Percentiles rank a stretch among this genome's conserved stretches.
phyloP scores from a whole-genome alignment of 92 coral and sea anemone species.

The Scolanthus callimorphus region DNA sequence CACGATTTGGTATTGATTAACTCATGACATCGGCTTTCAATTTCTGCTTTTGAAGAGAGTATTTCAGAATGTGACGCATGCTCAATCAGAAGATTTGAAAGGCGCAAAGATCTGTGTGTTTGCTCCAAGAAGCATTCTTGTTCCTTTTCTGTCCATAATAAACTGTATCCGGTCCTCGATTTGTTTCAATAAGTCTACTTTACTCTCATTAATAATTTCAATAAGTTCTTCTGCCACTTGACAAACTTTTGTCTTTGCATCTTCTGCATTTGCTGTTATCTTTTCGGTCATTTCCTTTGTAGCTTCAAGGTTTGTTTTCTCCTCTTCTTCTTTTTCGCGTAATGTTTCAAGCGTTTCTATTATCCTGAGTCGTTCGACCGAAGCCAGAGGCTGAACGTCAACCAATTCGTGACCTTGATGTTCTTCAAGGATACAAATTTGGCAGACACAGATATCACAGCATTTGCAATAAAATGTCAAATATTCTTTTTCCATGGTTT shows the following conservation, averaged over 20 bases:
- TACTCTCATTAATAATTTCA: not conserved
- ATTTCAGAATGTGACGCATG: not conserved
- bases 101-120: not conserved
- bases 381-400: not conserved
- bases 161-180: not conserved
- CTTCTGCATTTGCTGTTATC: not conserved
- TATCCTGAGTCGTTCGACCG: not conserved
- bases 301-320: not conserved
- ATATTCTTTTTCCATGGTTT: not conserved
- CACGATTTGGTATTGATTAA: not conserved
- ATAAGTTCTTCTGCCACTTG: not conserved
- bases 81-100: not conserved
- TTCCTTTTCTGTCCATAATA: not conserved
- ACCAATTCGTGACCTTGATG: not conserved
- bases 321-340: not conserved
- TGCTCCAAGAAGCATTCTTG: not conserved
- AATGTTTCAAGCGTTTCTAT: not conserved
- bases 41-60: not conserved
- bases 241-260: not conserved
- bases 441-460: not conserved
- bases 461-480: not conserved
- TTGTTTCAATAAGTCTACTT: not conserved
- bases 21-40: not conserved
- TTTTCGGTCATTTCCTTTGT: not conserved
- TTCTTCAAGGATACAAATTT: not conserved